These are phyloP conservation scores for Hirundo rustica DNA, from an alignment of 2,797 vertebrate genomes.

Conservation along the genomic window DNA sequence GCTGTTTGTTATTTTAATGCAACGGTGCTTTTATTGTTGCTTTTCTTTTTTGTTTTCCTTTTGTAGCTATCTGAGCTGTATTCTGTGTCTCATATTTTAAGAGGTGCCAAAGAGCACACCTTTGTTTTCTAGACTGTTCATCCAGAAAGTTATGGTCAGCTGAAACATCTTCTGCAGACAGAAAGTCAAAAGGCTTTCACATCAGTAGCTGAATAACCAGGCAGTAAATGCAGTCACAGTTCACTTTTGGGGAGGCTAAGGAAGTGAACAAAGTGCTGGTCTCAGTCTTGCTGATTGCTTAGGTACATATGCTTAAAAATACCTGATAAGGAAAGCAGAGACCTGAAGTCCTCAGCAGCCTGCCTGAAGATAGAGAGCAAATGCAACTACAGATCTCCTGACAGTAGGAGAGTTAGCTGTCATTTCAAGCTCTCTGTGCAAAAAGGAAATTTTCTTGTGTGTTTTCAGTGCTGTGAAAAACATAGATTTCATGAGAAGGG, in stretches of 20 bases:
- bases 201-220: not conserved
- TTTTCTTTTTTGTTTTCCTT: not conserved
- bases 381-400: not conserved
- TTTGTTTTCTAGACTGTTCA: not conserved
- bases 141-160: not conserved
- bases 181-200: not conserved
- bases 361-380: not conserved
- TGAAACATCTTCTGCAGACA: not conserved
- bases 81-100: not conserved
- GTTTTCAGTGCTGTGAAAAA: not conserved
- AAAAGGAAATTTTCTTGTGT: not conserved
- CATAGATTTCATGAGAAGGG: not conserved
- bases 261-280: not conserved
- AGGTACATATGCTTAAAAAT: not conserved
- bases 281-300: not conserved
- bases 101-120: not conserved
- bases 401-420: not conserved
- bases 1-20: not conserved
- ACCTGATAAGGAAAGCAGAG: not conserved
- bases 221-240: not conserved
- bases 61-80: not conserved
- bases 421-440: not conserved
- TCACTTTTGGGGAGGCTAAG: not conserved
- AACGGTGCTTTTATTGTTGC: not conserved
- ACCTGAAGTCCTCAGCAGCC: not conserved